Evolutionary conservation across 2,113 vertebrate species (phyloP).

Genomic region (Pterocles orientalis): DNA sequence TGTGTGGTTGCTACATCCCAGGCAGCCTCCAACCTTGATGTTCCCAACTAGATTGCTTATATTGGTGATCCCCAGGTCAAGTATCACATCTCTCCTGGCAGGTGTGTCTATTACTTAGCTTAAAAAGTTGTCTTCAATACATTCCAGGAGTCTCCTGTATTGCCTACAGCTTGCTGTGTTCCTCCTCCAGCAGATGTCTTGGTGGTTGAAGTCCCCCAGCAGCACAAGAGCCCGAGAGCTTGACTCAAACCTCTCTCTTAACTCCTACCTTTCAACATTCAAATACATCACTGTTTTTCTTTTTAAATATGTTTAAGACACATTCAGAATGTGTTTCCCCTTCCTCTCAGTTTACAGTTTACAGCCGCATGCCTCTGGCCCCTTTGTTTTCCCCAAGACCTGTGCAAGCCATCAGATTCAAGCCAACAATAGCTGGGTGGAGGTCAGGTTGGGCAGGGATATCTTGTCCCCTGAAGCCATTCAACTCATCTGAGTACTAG

Average conservation of each 20-base stretch:
- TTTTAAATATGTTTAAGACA: background rate
- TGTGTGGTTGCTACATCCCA: too few relatives aligned
- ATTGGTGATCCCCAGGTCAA: too few relatives aligned
- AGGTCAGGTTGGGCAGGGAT: background rate
- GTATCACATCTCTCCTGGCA: too few relatives aligned
- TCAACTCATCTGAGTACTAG: background rate
- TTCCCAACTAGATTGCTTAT: too few relatives aligned
- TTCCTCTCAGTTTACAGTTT: background rate
- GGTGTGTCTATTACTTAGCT: too few relatives aligned
- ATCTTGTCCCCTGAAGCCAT: background rate
- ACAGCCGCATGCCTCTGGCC: background rate
- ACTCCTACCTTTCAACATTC: background rate
- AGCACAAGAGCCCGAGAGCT: too few relatives aligned
- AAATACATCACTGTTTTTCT: background rate
- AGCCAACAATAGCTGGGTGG: background rate
- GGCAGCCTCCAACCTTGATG: too few relatives aligned
- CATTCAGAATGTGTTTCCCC: background rate
- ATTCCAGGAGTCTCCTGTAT: too few relatives aligned
- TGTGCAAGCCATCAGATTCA: background rate
- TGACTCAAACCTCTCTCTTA: background rate
- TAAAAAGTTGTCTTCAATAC: too few relatives aligned
- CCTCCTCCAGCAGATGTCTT: too few relatives aligned
- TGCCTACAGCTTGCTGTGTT: too few relatives aligned
- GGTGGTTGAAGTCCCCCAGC: too few relatives aligned
- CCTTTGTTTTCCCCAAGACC: background rate